Percentiles rank a stretch among this genome's conserved stretches.
Conservation (phyloP, 2,888 invertebrate species). For the Nysson spinosus region DNA sequence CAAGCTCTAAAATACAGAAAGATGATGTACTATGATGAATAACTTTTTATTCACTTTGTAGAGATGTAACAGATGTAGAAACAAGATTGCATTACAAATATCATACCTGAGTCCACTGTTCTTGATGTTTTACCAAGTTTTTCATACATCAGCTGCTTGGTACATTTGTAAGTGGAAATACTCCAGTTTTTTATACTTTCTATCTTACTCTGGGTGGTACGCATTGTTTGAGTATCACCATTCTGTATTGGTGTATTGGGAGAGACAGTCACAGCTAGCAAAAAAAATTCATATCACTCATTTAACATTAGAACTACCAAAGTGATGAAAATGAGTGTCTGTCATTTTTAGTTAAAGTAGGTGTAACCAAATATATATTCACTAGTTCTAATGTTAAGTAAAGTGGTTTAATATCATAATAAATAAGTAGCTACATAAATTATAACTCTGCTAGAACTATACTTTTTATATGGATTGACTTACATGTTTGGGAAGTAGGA, state of each 20-base stretch:
- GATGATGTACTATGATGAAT: slow-evolving; percentile 1
- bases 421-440: too few species aligned
- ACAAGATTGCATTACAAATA: neutral
- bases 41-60: too few species aligned
- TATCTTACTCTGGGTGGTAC: slow-evolving; percentile 88
- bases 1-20: slow-evolving; percentile 84
- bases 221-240: slow-evolving; percentile 83
- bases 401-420: too few species aligned
- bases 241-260: slow-evolving; percentile 82
- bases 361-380: too few species aligned
- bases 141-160: slow-evolving; percentile 96
- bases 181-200: slow-evolving; percentile 98
- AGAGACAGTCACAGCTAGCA: slow-evolving; percentile 66
- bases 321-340: too few species aligned
- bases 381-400: too few species aligned
- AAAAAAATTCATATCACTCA: too few species aligned
- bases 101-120: slow-evolving; percentile 89
- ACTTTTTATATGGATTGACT: slow-evolving; percentile 17
- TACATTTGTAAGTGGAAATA: slow-evolving; percentile 98
- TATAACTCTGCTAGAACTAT: neutral
- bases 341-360: too few species aligned
- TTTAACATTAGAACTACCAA: neutral
- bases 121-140: slow-evolving; percentile 96
- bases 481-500: slow-evolving; percentile 79
- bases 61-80: slow-evolving; percentile 1